These are phyloP conservation scores for Heliconius cydno DNA, from an alignment of 2,888 invertebrate species.

Conservation along the genomic window DNA sequence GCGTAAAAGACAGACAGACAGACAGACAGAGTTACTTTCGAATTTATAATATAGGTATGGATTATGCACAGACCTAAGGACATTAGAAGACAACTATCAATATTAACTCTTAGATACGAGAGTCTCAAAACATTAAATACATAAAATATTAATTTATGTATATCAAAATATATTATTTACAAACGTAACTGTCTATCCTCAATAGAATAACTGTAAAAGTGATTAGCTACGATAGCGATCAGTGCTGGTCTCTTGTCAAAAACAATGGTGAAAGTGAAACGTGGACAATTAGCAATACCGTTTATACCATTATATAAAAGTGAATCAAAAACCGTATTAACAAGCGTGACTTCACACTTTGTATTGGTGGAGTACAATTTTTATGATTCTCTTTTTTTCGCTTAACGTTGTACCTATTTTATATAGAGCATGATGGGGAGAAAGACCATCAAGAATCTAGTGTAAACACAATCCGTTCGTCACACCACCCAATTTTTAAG, in stretches of 20 bases:
- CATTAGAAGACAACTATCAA: neutral
- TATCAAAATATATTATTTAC: neutral
- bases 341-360: slow-evolving; percentile 15
- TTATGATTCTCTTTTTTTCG: neutral
- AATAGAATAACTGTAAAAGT: slow-evolving; percentile 21
- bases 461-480: neutral
- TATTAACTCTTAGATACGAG: neutral
- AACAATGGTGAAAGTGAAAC: slow-evolving; percentile 56
- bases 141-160: too few species aligned
- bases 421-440: too few species aligned
- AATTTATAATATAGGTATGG: too few species aligned
- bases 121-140: neutral
- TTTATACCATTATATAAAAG: slow-evolving; percentile 19
- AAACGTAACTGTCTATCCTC: neutral
- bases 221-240: slow-evolving; percentile 30
- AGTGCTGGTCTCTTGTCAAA: slow-evolving; percentile 40
- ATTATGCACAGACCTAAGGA: too few species aligned
- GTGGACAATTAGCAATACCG: slow-evolving; percentile 43
- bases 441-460: too few species aligned
- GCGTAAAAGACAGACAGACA: too few species aligned
- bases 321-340: slow-evolving; percentile 18
- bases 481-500: neutral
- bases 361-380: neutral
- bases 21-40: too few species aligned
- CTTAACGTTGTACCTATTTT: neutral